phyloP scores from a whole-genome alignment of 2,888 invertebrate species.

The Andrena hattorfiana region DNA sequence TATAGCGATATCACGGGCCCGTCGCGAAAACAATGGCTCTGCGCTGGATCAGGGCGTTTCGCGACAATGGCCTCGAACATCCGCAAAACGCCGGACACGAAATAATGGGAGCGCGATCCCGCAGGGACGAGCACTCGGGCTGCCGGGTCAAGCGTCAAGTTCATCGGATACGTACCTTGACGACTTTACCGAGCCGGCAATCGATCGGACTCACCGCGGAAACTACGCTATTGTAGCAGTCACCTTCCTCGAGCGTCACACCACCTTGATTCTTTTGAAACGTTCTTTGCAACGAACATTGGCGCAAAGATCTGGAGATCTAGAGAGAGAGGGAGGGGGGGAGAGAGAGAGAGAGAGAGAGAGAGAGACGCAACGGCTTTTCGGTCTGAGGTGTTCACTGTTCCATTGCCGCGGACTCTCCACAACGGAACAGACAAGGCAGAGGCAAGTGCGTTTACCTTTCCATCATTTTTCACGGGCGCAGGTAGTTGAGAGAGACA shows the following conservation, averaged over 20 bases:
- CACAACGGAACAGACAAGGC: not conserved
- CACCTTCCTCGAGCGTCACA: not conserved
- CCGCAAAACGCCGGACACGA: slow-evolving; percentile 72
- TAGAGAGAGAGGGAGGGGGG: not conserved
- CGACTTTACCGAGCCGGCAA: not conserved
- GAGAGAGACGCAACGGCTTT: not conserved
- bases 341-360: too few species aligned
- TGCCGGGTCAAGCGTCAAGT: slow-evolving; percentile 35
- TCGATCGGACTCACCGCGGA: slow-evolving; percentile 27
- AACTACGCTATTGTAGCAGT: slow-evolving; percentile 1
- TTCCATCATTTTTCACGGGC: slow-evolving; percentile 1
- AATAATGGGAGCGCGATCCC: slow-evolving; percentile 79
- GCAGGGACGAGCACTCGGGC: slow-evolving; percentile 37
- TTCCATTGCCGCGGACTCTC: slow-evolving; percentile 1
- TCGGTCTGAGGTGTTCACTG: not conserved
- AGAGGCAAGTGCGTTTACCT: not conserved
- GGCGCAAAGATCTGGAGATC: slow-evolving; percentile 70
- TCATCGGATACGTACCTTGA: slow-evolving; percentile 32
- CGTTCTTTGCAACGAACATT: slow-evolving; percentile 28
- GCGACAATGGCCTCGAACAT: slow-evolving; percentile 79
- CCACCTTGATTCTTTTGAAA: slow-evolving; percentile 37
- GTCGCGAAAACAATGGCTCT: slow-evolving; percentile 79
- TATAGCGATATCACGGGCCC: slow-evolving; percentile 75
- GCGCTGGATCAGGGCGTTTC: slow-evolving; percentile 77
- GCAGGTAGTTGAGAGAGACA: not conserved